A percentile compares a stretch with the other conserved stretches of the same genome.
Conservation (phyloP, 2,113 vertebrate genomes). For the Semnornis frantzii region DNA sequence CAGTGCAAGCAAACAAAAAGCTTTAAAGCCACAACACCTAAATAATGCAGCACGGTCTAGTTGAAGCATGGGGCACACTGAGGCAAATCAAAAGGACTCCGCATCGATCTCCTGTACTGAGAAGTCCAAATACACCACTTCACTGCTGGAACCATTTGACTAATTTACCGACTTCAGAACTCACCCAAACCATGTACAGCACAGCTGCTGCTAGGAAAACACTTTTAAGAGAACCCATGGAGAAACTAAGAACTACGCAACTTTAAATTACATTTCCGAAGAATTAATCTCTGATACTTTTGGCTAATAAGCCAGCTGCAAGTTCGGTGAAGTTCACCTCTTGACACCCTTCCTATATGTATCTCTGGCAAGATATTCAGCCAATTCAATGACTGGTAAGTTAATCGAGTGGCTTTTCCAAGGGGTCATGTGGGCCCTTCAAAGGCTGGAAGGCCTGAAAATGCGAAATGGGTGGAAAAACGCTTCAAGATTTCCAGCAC, state of each 20-base stretch:
- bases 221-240: not conserved
- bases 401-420: not conserved
- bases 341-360: accelerated
- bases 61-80: accelerated
- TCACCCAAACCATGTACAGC: not conserved
- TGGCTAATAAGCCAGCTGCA: not conserved
- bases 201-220: not conserved
- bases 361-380: not conserved
- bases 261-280: accelerated
- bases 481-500: not conserved
- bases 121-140: not conserved
- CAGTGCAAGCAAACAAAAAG: not conserved
- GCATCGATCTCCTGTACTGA: not conserved
- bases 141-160: not conserved
- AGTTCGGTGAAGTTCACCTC: accelerated
- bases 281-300: not conserved
- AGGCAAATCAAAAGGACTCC: not conserved
- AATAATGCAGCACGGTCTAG: not conserved
- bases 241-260: accelerated
- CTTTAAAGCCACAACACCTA: not conserved
- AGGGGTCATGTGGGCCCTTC: not conserved
- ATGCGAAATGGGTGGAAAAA: not conserved
- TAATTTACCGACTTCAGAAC: not conserved
- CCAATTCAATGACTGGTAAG: not conserved
- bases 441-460: not conserved